Percentiles rank a stretch among this genome's conserved stretches.
Evolutionary conservation across 1,140 invertebrate species (phyloP).

Genomic region (Nasonia vitripennis): DNA sequence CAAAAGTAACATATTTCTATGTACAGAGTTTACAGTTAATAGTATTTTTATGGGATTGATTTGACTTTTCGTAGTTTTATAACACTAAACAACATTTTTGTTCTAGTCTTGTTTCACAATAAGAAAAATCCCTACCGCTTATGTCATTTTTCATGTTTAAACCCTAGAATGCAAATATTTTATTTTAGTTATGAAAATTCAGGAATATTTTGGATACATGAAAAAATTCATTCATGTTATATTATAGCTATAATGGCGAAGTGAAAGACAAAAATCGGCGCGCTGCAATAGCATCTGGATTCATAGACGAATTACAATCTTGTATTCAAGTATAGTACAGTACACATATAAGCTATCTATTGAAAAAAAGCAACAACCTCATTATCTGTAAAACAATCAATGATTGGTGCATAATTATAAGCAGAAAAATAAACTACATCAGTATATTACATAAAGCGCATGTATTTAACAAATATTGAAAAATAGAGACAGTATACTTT

Average conservation of each 20-base stretch:
- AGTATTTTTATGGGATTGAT: conserved; percentile 35
- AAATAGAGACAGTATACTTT: conserved; percentile 6
- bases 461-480: conserved; percentile 34
- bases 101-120: conserved; percentile 36
- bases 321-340: conserved; percentile 9
- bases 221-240: conserved; percentile 3
- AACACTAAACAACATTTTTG: conserved; percentile 35
- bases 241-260: background rate
- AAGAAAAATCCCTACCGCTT: conserved; percentile 27
- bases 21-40: conserved; percentile 14
- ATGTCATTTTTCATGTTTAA: background rate
- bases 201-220: background rate
- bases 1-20: conserved; percentile 8
- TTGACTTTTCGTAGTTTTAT: conserved; percentile 1
- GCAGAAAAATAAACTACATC: conserved; percentile 24
- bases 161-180: background rate
- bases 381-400: background rate
- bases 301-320: conserved; percentile 15
- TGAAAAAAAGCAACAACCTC: background rate
- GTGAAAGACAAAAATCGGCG: conserved; percentile 35
- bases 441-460: conserved; percentile 21
- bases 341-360: background rate
- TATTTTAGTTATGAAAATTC: conserved; percentile 8
- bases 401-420: background rate
- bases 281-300: background rate